Conservation (phyloP, 1,140 invertebrate species). For the Drosophila hydei region DNA sequence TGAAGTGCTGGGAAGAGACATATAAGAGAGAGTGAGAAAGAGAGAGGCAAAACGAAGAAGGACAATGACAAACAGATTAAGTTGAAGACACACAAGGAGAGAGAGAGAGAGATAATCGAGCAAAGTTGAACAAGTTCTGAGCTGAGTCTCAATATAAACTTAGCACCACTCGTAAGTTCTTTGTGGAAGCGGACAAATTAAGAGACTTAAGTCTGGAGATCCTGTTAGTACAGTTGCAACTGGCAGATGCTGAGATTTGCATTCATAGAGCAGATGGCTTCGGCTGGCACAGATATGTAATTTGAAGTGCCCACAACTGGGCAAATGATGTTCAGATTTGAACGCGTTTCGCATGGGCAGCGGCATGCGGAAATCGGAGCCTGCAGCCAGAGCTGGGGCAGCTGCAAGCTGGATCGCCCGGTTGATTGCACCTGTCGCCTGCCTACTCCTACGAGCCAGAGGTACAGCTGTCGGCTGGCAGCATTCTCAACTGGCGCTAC, state of each 20-base stretch:
- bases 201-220: not conserved
- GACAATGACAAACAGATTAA: no score
- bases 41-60: no score
- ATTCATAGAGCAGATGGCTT: constrained; percentile 1
- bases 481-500: constrained; percentile 52
- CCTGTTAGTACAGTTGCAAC: no score
- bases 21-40: no score
- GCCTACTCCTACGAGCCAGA: constrained; percentile 57
- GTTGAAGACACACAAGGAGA: no score
- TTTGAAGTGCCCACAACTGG: not conserved
- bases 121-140: no score
- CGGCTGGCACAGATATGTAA: not conserved
- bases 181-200: no score
- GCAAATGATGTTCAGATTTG: constrained; percentile 33
- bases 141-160: no score
- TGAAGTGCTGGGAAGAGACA: no score
- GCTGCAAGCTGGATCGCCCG: constrained; percentile 35
- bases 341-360: constrained; percentile 23
- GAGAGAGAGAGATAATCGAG: no score
- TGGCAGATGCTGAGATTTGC: not conserved
- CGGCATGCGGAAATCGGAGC: constrained; percentile 69
- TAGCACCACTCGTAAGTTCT: no score
- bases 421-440: constrained; percentile 77
- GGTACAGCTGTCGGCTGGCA: constrained; percentile 40
- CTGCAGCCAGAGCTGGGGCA: constrained; percentile 18